These are phyloP conservation scores for Panopea generosa DNA, from an alignment of 2,888 invertebrate species.

Conservation along the genomic window DNA sequence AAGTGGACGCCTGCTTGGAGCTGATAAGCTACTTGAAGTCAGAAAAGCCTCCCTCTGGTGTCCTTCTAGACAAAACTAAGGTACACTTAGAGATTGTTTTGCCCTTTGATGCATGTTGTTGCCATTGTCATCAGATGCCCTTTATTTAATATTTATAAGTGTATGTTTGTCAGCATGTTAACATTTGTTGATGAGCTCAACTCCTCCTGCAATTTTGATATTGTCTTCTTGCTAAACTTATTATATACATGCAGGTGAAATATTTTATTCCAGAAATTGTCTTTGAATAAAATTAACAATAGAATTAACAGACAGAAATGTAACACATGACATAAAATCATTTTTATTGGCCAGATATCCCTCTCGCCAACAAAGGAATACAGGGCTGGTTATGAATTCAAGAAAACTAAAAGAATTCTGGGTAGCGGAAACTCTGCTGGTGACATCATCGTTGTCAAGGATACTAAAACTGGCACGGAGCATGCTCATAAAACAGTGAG, in stretches of 20 bases:
- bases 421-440: conserved; percentile 71
- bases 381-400: conserved; percentile 48
- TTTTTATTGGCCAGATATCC: conserved; percentile 26
- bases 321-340: too few relatives aligned
- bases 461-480: conserved; percentile 62
- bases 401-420: conserved; percentile 58
- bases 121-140: too few relatives aligned
- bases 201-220: too few relatives aligned
- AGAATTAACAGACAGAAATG: too few relatives aligned
- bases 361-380: conserved; percentile 25
- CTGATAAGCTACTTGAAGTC: conserved; percentile 65
- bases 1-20: conserved; percentile 65
- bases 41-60: conserved; percentile 67
- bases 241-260: too few relatives aligned
- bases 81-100: conserved; percentile 26
- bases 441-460: conserved; percentile 71
- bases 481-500: conserved; percentile 71
- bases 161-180: too few relatives aligned
- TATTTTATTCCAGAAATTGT: too few relatives aligned
- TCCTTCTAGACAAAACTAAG: conserved; percentile 63
- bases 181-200: too few relatives aligned
- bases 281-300: too few relatives aligned
- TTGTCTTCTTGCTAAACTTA: too few relatives aligned
- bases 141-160: too few relatives aligned
- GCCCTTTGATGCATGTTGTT: too few relatives aligned